phyloP scores from a whole-genome alignment of 37 sponge, comb jelly and placozoan genomes.

The Eunapius fragilis region DNA sequence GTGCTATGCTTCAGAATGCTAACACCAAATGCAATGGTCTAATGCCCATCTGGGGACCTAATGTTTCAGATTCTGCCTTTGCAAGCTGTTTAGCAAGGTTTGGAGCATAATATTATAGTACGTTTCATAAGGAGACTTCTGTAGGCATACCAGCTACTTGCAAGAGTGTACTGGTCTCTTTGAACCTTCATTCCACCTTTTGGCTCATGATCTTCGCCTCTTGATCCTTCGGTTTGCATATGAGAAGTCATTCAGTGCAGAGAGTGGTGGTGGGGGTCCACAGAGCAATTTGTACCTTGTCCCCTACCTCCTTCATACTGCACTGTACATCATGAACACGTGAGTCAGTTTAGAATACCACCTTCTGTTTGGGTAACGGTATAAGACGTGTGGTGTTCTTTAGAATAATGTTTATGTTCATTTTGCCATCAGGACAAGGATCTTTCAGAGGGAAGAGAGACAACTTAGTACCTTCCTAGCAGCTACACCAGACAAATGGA shows the following conservation, averaged over 20 bases:
- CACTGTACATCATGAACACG: conserved; percentile 79
- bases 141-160: conserved; percentile 71
- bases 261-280: conserved; percentile 92
- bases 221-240: conserved; percentile 81
- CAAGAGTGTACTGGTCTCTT: conserved; percentile 78
- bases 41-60: conserved; percentile 94
- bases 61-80: conserved; percentile 76
- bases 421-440: conserved; percentile 50
- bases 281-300: conserved; percentile 87
- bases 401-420: too few species aligned
- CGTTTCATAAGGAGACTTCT: too few species aligned
- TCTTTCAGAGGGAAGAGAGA: conserved; percentile 65
- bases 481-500: conserved; percentile 72
- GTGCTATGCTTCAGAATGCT: conserved; percentile 91
- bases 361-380: too few species aligned
- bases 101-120: not conserved
- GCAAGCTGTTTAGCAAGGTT: conserved; percentile 67
- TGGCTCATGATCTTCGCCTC: conserved; percentile 77
- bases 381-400: too few species aligned
- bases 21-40: conserved; percentile 95
- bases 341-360: conserved; percentile 24
- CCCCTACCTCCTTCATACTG: conserved; percentile 81
- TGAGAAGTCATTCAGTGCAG: conserved; percentile 91
- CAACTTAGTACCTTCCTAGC: conserved; percentile 44
- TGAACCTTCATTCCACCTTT: conserved; percentile 64